Percentiles rank a stretch among this genome's conserved stretches.
phyloP scores from a whole-genome alignment of 2,888 invertebrate species.

The Ceramica pisi region DNA sequence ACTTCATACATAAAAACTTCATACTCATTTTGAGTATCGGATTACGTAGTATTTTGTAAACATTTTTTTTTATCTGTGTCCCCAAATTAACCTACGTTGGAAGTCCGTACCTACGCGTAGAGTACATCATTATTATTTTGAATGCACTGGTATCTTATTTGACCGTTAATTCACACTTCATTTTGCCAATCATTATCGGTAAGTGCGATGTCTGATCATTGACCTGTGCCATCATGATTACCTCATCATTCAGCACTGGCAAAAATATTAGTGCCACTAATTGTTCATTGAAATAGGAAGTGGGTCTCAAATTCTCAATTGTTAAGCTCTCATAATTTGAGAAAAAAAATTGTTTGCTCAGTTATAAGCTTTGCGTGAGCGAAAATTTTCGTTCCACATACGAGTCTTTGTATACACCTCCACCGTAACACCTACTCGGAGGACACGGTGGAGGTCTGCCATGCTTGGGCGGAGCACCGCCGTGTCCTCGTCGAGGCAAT shows the following conservation, averaged over 20 bases:
- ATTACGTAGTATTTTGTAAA: constrained; percentile 28
- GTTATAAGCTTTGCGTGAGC: background rate
- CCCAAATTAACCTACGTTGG: constrained; percentile 67
- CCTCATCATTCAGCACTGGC: background rate
- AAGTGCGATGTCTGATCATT: constrained; percentile 22
- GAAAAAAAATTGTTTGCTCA: too few species aligned
- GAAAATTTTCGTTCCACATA: background rate
- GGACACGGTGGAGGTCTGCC: too few species aligned
- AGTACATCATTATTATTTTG: constrained; percentile 53
- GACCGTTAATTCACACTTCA: constrained; percentile 43
- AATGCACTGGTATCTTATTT: constrained; percentile 39
- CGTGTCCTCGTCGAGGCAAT: too few species aligned
- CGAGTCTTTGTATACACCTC: too few species aligned
- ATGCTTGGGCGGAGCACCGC: too few species aligned
- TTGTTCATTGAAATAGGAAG: background rate
- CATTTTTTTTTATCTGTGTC: constrained; percentile 66
- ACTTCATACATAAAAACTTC: too few species aligned
- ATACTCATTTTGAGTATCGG: background rate
- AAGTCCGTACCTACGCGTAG: constrained; percentile 19
- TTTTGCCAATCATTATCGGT: constrained; percentile 25
- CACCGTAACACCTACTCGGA: too few species aligned
- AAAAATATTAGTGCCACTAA: background rate
- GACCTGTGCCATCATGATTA: constrained; percentile 25
- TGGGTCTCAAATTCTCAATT: background rate
- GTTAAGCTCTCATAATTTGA: background rate